A percentile compares a stretch with the other conserved stretches of the same genome.
Conservation (phyloP, 2,888 invertebrate genomes). For the Cartodere bifasciata region DNA sequence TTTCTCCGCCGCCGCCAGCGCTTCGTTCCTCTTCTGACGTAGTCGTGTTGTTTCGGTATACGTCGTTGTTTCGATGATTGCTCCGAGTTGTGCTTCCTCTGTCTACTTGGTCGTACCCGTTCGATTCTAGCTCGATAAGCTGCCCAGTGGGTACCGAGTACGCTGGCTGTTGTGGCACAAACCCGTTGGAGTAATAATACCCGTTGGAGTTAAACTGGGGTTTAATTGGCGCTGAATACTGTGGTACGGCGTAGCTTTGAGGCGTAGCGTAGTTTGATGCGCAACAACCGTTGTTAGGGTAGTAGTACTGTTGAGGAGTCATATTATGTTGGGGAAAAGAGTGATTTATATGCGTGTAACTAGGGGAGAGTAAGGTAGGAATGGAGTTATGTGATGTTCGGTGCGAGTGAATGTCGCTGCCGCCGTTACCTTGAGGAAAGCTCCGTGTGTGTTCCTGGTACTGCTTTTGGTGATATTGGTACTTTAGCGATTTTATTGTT, state of each 20-base stretch:
- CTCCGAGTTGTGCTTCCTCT: constrained; percentile 16
- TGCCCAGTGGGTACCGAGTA: constrained; percentile 52
- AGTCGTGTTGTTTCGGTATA: constrained; percentile 4
- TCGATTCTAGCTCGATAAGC: constrained; percentile 51
- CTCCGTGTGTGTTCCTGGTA: constrained; percentile 27
- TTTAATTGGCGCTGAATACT: constrained; percentile 20
- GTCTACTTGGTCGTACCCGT: constrained; percentile 26
- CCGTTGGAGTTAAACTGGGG: constrained; percentile 19
- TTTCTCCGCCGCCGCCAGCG: constrained; percentile 33
- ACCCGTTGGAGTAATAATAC: constrained; percentile 34
- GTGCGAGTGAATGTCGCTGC: constrained; percentile 14
- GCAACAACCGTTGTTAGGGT: constrained; percentile 16
- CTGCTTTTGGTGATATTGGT: constrained; percentile 33
- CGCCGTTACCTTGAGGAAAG: constrained; percentile 16
- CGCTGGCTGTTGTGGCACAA: constrained; percentile 27
- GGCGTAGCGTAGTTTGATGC: constrained; percentile 16
- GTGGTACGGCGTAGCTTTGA: constrained; percentile 17
- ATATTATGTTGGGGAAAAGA: constrained; percentile 13
- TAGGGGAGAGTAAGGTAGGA: constrained; percentile 19
- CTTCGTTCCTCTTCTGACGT: constrained; percentile 6
- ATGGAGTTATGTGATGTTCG: constrained; percentile 23
- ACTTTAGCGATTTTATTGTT: constrained; percentile 38
- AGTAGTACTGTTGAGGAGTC: constrained; percentile 21
- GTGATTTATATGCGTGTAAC: constrained; percentile 4
- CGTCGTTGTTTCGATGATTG: constrained; percentile 8